Evolutionary conservation across 2,113 vertebrate species (phyloP).

Genomic region (Lagopus muta): DNA sequence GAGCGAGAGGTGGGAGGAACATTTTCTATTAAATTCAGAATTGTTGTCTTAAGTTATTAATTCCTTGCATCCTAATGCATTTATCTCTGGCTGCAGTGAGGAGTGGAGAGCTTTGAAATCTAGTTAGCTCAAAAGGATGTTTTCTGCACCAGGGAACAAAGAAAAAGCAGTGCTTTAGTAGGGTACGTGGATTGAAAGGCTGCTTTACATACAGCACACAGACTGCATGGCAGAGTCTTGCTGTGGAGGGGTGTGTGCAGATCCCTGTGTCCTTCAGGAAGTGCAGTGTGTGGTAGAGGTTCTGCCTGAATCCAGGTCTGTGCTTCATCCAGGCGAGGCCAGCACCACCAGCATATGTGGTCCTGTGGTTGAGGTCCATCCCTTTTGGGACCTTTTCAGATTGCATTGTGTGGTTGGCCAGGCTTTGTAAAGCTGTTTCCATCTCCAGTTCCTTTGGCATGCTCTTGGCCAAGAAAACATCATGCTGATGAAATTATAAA

Average conservation of each 20-base stretch:
- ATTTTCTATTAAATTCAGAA: slow-evolving; percentile 63
- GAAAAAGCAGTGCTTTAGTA: background rate
- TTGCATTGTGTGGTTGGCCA: background rate
- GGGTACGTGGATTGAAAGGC: background rate
- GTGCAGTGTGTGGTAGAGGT: fast-evolving
- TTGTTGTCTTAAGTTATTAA: slow-evolving; percentile 69
- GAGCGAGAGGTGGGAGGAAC: slow-evolving; percentile 54
- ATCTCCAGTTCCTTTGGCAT: slow-evolving; percentile 29
- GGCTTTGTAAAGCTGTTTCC: slow-evolving; percentile 27
- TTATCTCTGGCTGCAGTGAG: slow-evolving; percentile 59
- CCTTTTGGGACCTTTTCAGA: background rate
- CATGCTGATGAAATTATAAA: slow-evolving; percentile 52
- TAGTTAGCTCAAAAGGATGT: slow-evolving; percentile 12
- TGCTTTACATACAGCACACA: background rate
- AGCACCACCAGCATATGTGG: background rate
- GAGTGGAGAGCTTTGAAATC: slow-evolving; percentile 55
- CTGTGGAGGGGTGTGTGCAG: background rate
- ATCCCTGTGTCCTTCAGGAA: background rate
- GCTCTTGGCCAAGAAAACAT: slow-evolving; percentile 65
- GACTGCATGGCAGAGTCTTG: background rate
- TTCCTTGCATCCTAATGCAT: slow-evolving; percentile 64
- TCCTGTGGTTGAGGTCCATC: background rate
- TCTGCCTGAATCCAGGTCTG: background rate
- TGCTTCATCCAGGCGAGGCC: background rate
- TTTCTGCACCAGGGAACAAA: slow-evolving; percentile 16